Base-by-base conservation (phyloP, 2,113 vertebrate species). In the Chionodraco myersi region DNA sequence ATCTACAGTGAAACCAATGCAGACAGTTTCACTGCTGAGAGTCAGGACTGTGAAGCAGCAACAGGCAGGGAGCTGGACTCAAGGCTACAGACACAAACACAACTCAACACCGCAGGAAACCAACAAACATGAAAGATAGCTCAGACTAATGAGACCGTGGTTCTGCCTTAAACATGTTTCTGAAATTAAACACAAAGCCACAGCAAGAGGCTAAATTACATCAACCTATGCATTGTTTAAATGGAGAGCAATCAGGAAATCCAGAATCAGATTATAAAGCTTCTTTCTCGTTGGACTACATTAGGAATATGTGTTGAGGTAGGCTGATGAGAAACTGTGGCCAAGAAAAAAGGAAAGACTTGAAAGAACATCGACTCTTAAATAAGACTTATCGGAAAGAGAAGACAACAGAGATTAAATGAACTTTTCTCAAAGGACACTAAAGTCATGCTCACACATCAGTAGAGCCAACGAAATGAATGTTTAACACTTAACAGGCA, bases 61-160 rank as follows among this genome's bases (percentile, higher is more conserved):
- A 58, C 12, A 47, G 18, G 36, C 15, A 53, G 14, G 1, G 34
- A 62, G 12, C 14, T 47, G 53, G 47, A 51, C 7, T 2, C n/a
- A 3, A 78, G 2, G 53, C 68, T 45, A 2, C 30, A 57, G 45
- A 63, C 64, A 69, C 56, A 58, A 67, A 54, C 62, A 61, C 23
- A 70, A 59, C 18, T 18, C 16, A 54, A 21, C 2, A 21, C 63
- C 18, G 47, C 51, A 69, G 53, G 45, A 73, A 73, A 64, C 3
- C 45, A 21, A 10, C 6, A 14, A 30, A 64, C 51, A 74, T 69
- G 26, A 77, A 70, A n/a, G 34, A 10, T 34, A 16, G 16, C 51
- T 44, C 53, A 34, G 47, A 44, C 30, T 54, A 15, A 41, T 41
- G 30, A 68, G 30, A 23, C 51, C 4, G 52, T 8, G 56, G 66